Base-by-base conservation (phyloP, 2,113 vertebrate species). In the Pangasianodon hypophthalmus region DNA sequence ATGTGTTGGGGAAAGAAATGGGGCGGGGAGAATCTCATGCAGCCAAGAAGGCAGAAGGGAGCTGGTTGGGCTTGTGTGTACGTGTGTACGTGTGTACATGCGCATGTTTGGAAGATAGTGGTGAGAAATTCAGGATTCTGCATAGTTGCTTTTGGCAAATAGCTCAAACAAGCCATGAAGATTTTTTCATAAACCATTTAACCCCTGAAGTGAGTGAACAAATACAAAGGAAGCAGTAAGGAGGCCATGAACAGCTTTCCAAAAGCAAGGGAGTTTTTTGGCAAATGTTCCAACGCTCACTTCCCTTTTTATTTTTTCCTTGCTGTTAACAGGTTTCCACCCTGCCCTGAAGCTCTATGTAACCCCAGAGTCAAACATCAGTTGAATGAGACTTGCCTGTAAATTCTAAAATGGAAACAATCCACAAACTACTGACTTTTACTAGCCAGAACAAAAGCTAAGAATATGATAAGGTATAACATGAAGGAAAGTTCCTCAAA, bases 101-200 rank as follows among this genome's bases (percentile, higher is more conserved):
- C 54, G 37, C 67, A 73, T 77, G 41, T 77, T 84, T 60, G 9
- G 4, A 52, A 88, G 54, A 67, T 88, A 90, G 92, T 80, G 84
- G 91, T 83, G 93, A 92, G 93, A 93, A 92, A 56, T 88, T 46
- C 83, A 93, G 89, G 87, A 91, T 92, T 73, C 75, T 50, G 29
- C 41, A 92, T 93, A 94, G 93, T 95, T 95, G 92, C 94, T 93
- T 82, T 94, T 96, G 95, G 95, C 96, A 94, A 77, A 83, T 13
- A 58, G 7, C 52, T 58, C 32, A 83, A 84, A 84, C 1, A 58
- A 54, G 79, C 54, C 16, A 41, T 83, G 54, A 24, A 58, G 19
- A 24, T 2, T 58, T 84, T 58, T 84, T 84, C 24, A 60, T 13
- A 29, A 29, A 44, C 32, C 50, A 86, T 92, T 94, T 92, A 95